Percentiles rank a stretch among this genome's conserved stretches.
Conservation (phyloP, 2,797 vertebrate genomes). For the Parauchenoglanis punctatus region DNA sequence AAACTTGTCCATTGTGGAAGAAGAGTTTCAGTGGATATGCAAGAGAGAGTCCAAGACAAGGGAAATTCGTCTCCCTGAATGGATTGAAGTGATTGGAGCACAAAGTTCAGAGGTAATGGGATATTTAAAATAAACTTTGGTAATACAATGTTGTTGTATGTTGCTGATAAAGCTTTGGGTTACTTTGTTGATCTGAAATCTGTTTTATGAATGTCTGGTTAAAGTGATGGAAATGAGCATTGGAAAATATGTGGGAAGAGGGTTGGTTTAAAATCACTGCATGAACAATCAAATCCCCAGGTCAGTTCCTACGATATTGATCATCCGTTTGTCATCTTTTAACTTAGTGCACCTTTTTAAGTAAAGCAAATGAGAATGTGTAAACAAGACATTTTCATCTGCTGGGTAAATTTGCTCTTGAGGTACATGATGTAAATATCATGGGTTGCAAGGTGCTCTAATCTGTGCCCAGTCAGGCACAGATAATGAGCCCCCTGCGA, state of each 20-base stretch:
- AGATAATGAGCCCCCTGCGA: slow-evolving; percentile 71
- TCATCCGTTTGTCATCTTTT: not conserved
- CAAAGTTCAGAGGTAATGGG: slow-evolving; percentile 42
- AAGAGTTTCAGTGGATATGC: slow-evolving; percentile 26
- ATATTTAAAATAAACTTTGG: not conserved
- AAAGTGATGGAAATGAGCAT: not conserved
- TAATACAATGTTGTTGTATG: not conserved
- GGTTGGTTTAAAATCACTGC: not conserved
- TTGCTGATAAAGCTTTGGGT: not conserved
- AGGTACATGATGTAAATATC: slow-evolving; percentile 59
- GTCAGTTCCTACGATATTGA: not conserved
- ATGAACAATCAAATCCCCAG: not conserved
- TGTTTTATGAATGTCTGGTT: not conserved
- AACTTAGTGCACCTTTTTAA: not conserved
- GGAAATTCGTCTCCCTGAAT: slow-evolving; percentile 9
- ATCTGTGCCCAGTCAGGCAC: slow-evolving; percentile 60
- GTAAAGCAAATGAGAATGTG: slow-evolving; percentile 11
- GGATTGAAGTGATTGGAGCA: slow-evolving; percentile 14
- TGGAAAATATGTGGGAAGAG: not conserved
- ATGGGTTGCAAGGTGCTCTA: slow-evolving; percentile 60
- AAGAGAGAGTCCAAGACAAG: slow-evolving; percentile 28
- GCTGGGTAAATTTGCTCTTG: slow-evolving; percentile 43
- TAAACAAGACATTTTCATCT: slow-evolving; percentile 32
- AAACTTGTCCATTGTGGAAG: not conserved
- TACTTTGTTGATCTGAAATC: not conserved